Evolutionary conservation across 2,113 vertebrate genomes (phyloP).

Genomic region (Gnathonemus echidnorhynchus): DNA sequence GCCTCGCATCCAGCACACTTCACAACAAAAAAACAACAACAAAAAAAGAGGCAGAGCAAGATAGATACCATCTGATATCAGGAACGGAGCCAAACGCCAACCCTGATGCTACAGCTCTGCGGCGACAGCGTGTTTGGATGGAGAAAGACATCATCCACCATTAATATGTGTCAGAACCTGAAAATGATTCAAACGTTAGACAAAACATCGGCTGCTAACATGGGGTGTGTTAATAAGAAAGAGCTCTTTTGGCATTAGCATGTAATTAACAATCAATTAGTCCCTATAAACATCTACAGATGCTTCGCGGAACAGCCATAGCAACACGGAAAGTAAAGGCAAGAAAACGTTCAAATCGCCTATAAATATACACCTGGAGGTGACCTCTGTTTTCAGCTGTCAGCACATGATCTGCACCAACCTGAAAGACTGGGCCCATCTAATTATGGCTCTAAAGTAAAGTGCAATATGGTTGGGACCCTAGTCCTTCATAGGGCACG

Average conservation of each 20-base stretch:
- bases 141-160: not conserved
- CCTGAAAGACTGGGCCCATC: not conserved
- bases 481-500: not conserved
- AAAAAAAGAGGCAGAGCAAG: constrained; percentile 5
- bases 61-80: constrained; percentile 15
- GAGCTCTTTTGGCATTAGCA: not conserved
- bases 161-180: not conserved
- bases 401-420: not conserved
- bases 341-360: not conserved
- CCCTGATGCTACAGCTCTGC: not conserved
- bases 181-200: constrained; percentile 18
- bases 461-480: not conserved
- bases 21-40: not conserved
- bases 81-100: not conserved
- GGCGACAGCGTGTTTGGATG: not conserved
- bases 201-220: not conserved
- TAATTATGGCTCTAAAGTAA: not conserved
- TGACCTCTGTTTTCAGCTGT: not conserved
- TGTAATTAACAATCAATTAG: not conserved
- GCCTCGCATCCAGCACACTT: not conserved
- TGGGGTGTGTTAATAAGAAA: not conserved
- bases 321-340: not conserved
- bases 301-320: not conserved
- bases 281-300: not conserved
- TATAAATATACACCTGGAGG: not conserved